Evolutionary conservation across 2,797 vertebrate genomes (phyloP).

Genomic region (Mormyrops attenuatus): DNA sequence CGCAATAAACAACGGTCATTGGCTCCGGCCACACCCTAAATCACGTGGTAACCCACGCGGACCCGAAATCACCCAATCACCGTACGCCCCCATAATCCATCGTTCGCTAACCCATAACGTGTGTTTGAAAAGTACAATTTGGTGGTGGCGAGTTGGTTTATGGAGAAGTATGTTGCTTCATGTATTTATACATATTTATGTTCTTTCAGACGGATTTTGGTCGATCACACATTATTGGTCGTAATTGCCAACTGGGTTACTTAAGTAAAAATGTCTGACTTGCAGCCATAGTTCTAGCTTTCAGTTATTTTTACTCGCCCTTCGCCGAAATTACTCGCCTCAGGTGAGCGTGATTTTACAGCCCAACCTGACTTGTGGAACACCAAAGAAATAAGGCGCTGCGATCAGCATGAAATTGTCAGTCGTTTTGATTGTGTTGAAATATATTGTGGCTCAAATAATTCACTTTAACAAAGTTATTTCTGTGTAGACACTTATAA

Average conservation of each 20-base stretch:
- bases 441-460: background rate
- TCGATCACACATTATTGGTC: background rate
- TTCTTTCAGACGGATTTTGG: background rate
- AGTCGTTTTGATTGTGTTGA: background rate
- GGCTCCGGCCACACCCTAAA: background rate
- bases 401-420: background rate
- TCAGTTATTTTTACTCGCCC: background rate
- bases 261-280: background rate
- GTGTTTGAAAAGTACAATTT: background rate
- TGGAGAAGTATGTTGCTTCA: background rate
- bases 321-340: background rate
- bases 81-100: background rate
- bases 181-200: background rate
- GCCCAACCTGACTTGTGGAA: background rate
- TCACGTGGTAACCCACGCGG: background rate
- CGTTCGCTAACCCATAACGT: background rate
- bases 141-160: background rate
- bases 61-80: background rate
- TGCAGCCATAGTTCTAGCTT: too few relatives aligned
- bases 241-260: background rate
- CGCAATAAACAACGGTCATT: slow-evolving; percentile 11
- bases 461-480: background rate
- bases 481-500: background rate
- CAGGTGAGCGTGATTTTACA: background rate
- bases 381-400: background rate